Percentiles rank a stretch among this genome's conserved stretches.
Evolutionary conservation across 1,140 invertebrate species (phyloP).

Genomic region (Aphelenchoides besseyi): DNA sequence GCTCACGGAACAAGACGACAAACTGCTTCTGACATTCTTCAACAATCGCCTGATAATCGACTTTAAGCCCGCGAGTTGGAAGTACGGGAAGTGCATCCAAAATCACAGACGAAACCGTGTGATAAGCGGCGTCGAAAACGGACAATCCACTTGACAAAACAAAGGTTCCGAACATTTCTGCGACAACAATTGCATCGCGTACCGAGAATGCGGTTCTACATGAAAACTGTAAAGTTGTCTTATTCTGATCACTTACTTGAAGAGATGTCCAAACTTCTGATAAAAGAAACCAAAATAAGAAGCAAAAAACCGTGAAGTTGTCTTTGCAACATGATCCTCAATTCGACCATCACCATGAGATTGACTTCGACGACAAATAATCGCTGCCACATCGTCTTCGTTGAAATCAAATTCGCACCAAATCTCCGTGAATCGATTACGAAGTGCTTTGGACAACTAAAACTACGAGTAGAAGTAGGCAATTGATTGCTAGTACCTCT

Average conservation of each 20-base stretch:
- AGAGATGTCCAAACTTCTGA: constrained; percentile 53
- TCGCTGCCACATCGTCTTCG: constrained; percentile 74
- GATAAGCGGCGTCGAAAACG: constrained; percentile 68
- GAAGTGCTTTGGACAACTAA: constrained; percentile 84
- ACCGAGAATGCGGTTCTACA: constrained; percentile 72
- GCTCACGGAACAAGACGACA: not conserved
- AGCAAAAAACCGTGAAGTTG: constrained; percentile 70
- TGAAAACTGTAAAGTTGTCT: constrained; percentile 16
- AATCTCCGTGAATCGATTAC: constrained; percentile 97
- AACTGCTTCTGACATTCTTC: constrained; percentile 23
- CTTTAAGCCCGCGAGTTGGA: constrained; percentile 27
- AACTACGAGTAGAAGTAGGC: constrained; percentile 29
- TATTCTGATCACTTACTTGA: constrained; percentile 25
- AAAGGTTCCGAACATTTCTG: constrained; percentile 77
- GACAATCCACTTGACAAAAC: constrained; percentile 3
- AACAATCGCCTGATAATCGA: constrained; percentile 15
- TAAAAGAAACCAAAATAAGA: constrained; percentile 78
- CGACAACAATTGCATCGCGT: constrained; percentile 86
- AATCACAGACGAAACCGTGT: constrained; percentile 84
- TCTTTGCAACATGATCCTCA: not conserved
- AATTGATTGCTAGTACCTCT: constrained; percentile 69
- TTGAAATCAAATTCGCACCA: constrained; percentile 81
- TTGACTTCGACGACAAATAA: constrained; percentile 64
- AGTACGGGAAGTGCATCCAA: constrained; percentile 77
- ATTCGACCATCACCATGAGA: not conserved